Evolutionary conservation across 2,888 invertebrate species (phyloP).

Genomic region (Tetrapedia diversipes): DNA sequence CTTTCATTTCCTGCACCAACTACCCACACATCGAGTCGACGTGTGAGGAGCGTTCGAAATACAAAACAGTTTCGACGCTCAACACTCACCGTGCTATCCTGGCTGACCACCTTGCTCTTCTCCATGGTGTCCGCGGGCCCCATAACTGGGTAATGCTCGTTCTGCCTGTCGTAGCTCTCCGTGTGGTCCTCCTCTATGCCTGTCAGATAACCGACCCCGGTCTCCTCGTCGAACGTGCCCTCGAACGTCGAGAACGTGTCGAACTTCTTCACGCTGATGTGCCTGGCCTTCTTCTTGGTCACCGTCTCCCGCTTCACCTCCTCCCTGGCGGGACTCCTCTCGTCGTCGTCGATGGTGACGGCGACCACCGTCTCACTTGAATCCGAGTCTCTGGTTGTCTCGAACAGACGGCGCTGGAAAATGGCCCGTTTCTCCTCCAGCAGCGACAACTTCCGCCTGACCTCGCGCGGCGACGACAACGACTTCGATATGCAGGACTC

Average conservation of each 20-base stretch:
- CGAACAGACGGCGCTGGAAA: constrained; percentile 76
- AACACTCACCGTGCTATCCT: constrained; percentile 77
- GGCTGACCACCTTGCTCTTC: constrained; percentile 69
- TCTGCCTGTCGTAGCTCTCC: constrained; percentile 66
- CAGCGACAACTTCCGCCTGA: constrained; percentile 74
- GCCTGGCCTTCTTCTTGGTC: constrained; percentile 67
- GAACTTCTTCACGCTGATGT: constrained; percentile 78
- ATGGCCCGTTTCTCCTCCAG: constrained; percentile 79
- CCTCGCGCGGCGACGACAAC: constrained; percentile 72
- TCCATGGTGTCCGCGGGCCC: constrained; percentile 68
- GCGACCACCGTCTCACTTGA: constrained; percentile 75
- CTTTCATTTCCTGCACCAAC: no score
- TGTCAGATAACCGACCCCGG: constrained; percentile 74
- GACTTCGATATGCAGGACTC: constrained; percentile 67
- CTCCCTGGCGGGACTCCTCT: neutral
- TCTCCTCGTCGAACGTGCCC: constrained; percentile 78
- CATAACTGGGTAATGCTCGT: constrained; percentile 55
- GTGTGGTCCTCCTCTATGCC: constrained; percentile 74
- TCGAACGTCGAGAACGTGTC: constrained; percentile 80
- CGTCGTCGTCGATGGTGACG: constrained; percentile 66
- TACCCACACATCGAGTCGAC: no score
- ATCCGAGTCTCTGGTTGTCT: constrained; percentile 68
- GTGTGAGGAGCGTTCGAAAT: no score
- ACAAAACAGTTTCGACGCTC: no score
- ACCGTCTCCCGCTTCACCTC: constrained; percentile 16